Evolutionary conservation across 92 coral and sea anemone species (phyloP).

Genomic region (Epizoanthus rinbou): DNA sequence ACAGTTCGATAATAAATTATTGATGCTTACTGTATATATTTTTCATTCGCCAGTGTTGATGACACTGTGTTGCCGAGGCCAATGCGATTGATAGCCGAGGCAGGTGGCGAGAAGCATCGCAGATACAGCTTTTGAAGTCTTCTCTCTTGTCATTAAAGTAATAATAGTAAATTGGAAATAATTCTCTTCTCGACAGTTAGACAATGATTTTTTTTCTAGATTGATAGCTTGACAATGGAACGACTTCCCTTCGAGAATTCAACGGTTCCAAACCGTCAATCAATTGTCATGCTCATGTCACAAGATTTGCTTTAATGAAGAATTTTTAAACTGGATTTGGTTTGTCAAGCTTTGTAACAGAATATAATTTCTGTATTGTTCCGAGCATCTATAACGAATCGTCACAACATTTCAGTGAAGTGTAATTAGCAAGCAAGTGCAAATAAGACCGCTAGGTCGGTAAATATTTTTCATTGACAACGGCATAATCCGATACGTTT

Average conservation of each 20-base stretch:
- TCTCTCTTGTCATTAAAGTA: background rate
- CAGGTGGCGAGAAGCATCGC: constrained; percentile 15
- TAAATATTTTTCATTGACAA: background rate
- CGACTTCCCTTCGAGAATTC: background rate
- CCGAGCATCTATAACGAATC: background rate
- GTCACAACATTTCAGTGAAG: background rate
- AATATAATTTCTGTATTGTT: background rate
- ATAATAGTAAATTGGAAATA: constrained; percentile 9
- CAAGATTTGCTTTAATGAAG: background rate
- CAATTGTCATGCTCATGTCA: constrained; percentile 20
- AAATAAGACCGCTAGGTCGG: background rate
- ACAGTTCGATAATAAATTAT: constrained; percentile 26
- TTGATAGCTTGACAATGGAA: constrained; percentile 2
- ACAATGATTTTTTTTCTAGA: background rate
- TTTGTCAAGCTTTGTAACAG: background rate
- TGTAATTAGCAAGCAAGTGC: background rate
- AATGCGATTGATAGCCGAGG: background rate
- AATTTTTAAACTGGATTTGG: constrained; percentile 27
- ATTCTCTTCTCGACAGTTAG: constrained; percentile 10
- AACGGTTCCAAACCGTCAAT: constrained; percentile 14
- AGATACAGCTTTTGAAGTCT: background rate
- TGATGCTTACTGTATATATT: constrained; percentile 16
- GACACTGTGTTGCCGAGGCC: background rate
- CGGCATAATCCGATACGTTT: background rate
- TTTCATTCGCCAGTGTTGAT: constrained; percentile 17